Conservation (phyloP, 1,140 invertebrate genomes). For the Formica selysi region DNA sequence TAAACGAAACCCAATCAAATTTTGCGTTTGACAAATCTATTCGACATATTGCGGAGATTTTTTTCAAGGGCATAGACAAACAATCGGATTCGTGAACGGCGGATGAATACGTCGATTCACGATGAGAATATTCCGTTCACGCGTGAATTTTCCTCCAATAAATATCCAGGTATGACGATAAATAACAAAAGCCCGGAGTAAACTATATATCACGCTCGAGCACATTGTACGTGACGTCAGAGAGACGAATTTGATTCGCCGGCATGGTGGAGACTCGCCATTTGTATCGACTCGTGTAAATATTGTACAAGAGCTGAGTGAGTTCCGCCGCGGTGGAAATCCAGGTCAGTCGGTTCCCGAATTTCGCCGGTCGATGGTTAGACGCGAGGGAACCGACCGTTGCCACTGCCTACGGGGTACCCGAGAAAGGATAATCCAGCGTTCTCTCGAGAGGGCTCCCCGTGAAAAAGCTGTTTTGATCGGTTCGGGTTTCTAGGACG, state of each 20-base stretch:
- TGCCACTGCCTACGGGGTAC: slow-evolving; percentile 30
- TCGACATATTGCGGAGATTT: neutral
- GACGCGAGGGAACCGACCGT: slow-evolving; percentile 62
- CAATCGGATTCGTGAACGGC: neutral
- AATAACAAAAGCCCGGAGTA: slow-evolving; percentile 52
- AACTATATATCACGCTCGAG: slow-evolving; percentile 42
- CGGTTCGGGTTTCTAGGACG: slow-evolving; percentile 84
- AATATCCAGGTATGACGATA: slow-evolving; percentile 49
- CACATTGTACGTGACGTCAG: slow-evolving; percentile 45
- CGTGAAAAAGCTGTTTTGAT: slow-evolving; percentile 85
- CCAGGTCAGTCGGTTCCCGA: slow-evolving; percentile 79
- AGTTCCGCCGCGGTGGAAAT: slow-evolving; percentile 68
- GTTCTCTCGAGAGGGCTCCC: slow-evolving; percentile 78
- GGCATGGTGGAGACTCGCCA: slow-evolving; percentile 54
- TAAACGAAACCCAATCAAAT: neutral
- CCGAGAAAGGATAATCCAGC: slow-evolving; percentile 80
- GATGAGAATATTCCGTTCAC: slow-evolving; percentile 23
- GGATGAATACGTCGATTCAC: slow-evolving; percentile 34
- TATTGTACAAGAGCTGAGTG: slow-evolving; percentile 58
- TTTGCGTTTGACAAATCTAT: slow-evolving; percentile 24
- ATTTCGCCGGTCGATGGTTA: slow-evolving; percentile 71
- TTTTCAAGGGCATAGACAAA: neutral
- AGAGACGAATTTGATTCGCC: slow-evolving; percentile 67
- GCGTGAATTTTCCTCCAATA: slow-evolving; percentile 27
- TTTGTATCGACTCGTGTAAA: slow-evolving; percentile 76